Conservation (phyloP, 2,113 vertebrate genomes). For the Lasiurus borealis region DNA sequence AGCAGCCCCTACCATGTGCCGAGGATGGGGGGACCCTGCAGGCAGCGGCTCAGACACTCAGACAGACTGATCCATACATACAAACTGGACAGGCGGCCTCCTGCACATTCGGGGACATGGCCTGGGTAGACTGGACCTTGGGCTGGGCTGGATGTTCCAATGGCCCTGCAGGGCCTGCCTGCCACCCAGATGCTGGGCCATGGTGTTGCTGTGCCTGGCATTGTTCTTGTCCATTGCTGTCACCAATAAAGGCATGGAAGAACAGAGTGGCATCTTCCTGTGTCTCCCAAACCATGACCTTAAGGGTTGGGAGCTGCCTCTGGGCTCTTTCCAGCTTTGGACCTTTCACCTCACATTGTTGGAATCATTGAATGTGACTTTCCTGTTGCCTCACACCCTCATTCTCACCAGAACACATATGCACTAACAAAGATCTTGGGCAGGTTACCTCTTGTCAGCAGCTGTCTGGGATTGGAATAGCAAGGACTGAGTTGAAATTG, state of each 20-base stretch:
- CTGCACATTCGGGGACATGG: constrained; percentile 74
- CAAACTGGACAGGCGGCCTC: constrained; percentile 65
- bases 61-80: constrained; percentile 74
- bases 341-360: neutral
- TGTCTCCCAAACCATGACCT: constrained; percentile 42
- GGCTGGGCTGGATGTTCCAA: constrained; percentile 27
- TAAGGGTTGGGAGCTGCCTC: neutral
- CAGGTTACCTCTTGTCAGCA: neutral
- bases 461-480: neutral
- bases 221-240: constrained; percentile 69
- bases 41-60: constrained; percentile 75
- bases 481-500: constrained; percentile 21
- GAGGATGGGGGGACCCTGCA: constrained; percentile 52
- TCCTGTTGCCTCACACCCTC: neutral
- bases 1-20: constrained; percentile 74
- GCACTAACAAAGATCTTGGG: neutral
- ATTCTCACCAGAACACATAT: neutral
- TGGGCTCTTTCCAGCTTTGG: neutral
- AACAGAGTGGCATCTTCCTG: constrained; percentile 74
- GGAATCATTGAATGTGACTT: neutral
- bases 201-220: constrained; percentile 26
- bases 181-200: neutral
- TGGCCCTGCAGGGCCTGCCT: constrained; percentile 40
- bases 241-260: constrained; percentile 78
- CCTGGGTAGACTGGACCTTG: constrained; percentile 64